phyloP scores from a whole-genome alignment of 1,140 invertebrate species.

The Coelopa frigida region DNA sequence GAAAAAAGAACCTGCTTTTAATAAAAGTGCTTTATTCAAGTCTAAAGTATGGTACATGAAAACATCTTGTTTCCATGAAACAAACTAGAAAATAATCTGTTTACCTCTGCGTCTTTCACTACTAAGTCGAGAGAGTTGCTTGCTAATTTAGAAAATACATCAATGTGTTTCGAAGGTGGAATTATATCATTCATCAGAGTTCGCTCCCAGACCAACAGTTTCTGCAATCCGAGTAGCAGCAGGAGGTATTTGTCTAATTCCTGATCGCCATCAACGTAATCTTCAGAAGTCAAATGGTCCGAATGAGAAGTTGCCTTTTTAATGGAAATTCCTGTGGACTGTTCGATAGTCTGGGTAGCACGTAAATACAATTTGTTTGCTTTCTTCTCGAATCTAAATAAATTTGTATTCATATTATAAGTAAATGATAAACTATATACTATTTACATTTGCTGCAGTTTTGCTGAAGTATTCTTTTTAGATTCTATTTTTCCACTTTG shows the following conservation, averaged over 20 bases:
- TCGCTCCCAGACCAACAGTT: constrained; percentile 82
- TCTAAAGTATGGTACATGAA: not conserved
- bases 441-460: constrained; percentile 40
- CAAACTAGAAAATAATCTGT: not conserved
- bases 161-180: constrained; percentile 67
- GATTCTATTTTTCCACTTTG: constrained; percentile 36
- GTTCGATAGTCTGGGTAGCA: constrained; percentile 71
- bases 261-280: constrained; percentile 66
- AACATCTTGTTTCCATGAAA: not conserved
- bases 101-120: constrained; percentile 75
- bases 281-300: constrained; percentile 49
- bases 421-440: not conserved
- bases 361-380: constrained; percentile 79
- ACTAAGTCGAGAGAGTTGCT: constrained; percentile 77
- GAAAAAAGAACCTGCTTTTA: too few species aligned
- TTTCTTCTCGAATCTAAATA: constrained; percentile 67
- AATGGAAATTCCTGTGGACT: constrained; percentile 60
- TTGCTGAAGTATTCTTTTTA: constrained; percentile 40
- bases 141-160: constrained; percentile 79
- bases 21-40: not conserved
- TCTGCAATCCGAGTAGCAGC: constrained; percentile 77
- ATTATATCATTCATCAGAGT: constrained; percentile 77
- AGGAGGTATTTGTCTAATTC: constrained; percentile 83
- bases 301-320: constrained; percentile 44
- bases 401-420: not conserved